Conservation (phyloP, 2,797 vertebrate genomes). For the Coregonus sp. region DNA sequence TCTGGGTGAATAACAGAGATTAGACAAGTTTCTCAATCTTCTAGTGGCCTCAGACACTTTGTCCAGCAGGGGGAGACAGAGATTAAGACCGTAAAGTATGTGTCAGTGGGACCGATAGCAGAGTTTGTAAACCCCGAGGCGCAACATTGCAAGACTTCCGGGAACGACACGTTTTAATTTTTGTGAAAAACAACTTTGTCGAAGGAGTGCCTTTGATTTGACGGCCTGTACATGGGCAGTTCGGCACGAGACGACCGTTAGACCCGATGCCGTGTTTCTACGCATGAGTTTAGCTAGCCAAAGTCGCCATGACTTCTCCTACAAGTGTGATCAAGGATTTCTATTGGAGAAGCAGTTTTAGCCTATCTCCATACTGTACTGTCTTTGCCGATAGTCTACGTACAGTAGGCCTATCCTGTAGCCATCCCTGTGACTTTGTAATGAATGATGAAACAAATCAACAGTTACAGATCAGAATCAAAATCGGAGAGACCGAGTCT, state of each 20-base stretch:
- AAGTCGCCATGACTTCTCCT: no score
- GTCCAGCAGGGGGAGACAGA: constrained; percentile 25
- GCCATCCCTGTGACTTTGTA: no score
- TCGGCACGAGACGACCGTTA: no score
- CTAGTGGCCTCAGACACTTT: background rate
- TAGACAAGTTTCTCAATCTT: background rate
- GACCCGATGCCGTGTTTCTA: no score
- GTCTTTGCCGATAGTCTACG: no score
- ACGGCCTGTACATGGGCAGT: no score
- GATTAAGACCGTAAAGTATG: background rate
- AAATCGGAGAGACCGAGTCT: background rate
- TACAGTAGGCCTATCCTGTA: no score
- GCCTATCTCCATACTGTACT: background rate
- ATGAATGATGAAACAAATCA: background rate
- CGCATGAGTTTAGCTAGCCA: no score
- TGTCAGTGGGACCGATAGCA: background rate
- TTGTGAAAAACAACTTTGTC: background rate
- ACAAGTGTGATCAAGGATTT: no score
- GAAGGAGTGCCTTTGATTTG: background rate
- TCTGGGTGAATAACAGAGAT: background rate
- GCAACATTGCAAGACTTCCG: background rate
- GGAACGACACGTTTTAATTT: no score
- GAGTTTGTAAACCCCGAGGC: background rate
- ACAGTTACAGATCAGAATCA: background rate
- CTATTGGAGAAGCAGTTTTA: no score